Percentiles rank a stretch among this genome's conserved stretches.
Evolutionary conservation across 64 coral and sea anemone genomes (phyloP).

Genomic region (Porites australiensis): DNA sequence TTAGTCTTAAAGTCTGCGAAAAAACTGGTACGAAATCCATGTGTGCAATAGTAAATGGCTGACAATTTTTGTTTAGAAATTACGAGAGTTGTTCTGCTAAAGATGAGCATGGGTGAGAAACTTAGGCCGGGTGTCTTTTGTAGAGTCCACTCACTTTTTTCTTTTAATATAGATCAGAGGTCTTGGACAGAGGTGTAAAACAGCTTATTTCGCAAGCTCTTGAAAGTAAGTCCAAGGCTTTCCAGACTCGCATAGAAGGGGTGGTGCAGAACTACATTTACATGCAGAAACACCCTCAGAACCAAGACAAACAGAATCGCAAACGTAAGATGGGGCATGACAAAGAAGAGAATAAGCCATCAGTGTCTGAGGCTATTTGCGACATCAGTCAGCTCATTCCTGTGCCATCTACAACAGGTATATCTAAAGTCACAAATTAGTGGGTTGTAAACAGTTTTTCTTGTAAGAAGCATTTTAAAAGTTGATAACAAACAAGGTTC

Average conservation of each 20-base stretch:
- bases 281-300: constrained; percentile 69
- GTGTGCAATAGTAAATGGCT: too few species aligned
- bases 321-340: constrained; percentile 54
- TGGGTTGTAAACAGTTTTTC: too few species aligned
- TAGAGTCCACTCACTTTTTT: background rate
- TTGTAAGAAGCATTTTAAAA: too few species aligned
- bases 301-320: constrained; percentile 52
- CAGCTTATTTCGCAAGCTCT: constrained; percentile 87
- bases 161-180: constrained; percentile 78
- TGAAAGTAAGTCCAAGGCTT: constrained; percentile 83
- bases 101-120: too few species aligned
- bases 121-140: too few species aligned
- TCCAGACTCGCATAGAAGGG: constrained; percentile 92
- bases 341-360: constrained; percentile 38
- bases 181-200: constrained; percentile 87
- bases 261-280: constrained; percentile 94
- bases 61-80: too few species aligned
- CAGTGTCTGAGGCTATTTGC: constrained; percentile 26
- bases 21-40: too few species aligned
- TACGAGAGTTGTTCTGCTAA: too few species aligned
- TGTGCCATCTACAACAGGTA: constrained; percentile 5
- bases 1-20: too few species aligned
- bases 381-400: constrained; percentile 65
- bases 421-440: too few species aligned
- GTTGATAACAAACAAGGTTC: too few species aligned